Evolutionary conservation across 2,888 invertebrate species (phyloP), one percentile per base, ranked within the genome.

Genomic region (Calephelis perditalis): DNA sequence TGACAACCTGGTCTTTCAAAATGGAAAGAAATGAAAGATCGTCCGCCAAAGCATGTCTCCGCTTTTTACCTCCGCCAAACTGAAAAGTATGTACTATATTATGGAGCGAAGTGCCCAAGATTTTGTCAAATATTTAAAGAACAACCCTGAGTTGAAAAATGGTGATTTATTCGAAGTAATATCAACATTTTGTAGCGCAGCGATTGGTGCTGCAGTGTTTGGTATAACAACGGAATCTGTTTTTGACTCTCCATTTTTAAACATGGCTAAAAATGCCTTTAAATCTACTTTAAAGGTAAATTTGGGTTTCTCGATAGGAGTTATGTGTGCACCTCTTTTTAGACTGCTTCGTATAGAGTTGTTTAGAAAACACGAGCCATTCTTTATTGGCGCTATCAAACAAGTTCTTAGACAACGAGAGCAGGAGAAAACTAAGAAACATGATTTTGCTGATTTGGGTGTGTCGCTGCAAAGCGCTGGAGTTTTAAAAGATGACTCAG

Each of bases 21-120:
- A 76, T 12, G 74, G 83, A 2, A 67, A 78, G 9, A 70, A 76
- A 64, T 87, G 86, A 88, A 81, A 82, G 63, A 67, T 82, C 12
- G 68, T 84, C 11, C 71, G 85, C 11, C 82, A 83, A 45, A 84
- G 40, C 8, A 40, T 40, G 40, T 4, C 40, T 40, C 40, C 40
- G 8, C 40, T 40, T 40, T 40, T 40, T 63, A 84, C 84, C 0
- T 70, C 75, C 0, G 68, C 72, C 0, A 87, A 86, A 65, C 69
- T 86, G n/a, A 82, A 75, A 60, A 84, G 79, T 43, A 82, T 88
- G 82, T 85, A 26, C 63, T 78, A 77, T 56, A 78, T 83, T 2
- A 76, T 84, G 37, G 79, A 79, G n/a, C 79, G 76, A 59, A 76
- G 79, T 52, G 79, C 79, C 0, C 70, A 72, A 61, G 82, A 84